Evolutionary conservation across 2,797 vertebrate genomes (phyloP), one percentile per base, ranked within the genome.

Genomic region (Myiotriccus ornatus): DNA sequence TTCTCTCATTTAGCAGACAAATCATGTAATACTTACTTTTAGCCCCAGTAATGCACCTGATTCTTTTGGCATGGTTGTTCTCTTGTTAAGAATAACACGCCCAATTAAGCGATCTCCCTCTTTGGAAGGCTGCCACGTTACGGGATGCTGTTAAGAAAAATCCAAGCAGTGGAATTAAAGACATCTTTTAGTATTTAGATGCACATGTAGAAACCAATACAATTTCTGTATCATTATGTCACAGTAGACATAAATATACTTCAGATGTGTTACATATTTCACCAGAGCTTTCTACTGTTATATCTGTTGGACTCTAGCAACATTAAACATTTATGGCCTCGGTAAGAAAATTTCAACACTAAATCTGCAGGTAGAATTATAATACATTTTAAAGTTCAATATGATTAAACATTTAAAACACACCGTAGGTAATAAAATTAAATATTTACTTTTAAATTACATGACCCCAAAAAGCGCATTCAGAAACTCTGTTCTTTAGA

Each of bases 41-140:
- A 99, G 97, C 87, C 99, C 99, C 77, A 99, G 97, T 78, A 99
- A 97, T 94, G 99, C 98, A 91, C 99, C 99, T 23, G 99, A 99
- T 96, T 99, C 99, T 77, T 99, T 99, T 81, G 99, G 99, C 98
- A 99, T 98, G 53, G 98, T 99, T 62, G 99, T 99, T 98, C 99
- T 98, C 97, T 99, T 99, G 97, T 99, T 99, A 86, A 99, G 97
- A 89, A 99, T 99, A 97, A 99, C 99, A 94, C 99, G 99, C 88
- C 99, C 99, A 63, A 99, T 99, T 96, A 99, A 97, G 97, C 99
- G 98, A 97, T 99, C 99, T 11, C 99, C 99, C 93, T 99, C 99
- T 98, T 99, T 99, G 94, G 99, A 99, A 59, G 99, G 99, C 86
- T 99, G 99, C 99, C 99, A 99, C 87, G 99, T 99, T 74, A 99